These are phyloP conservation scores for Zaprionus kolodkinae DNA, from an alignment of 1,140 invertebrate genomes.

Conservation along the genomic window DNA sequence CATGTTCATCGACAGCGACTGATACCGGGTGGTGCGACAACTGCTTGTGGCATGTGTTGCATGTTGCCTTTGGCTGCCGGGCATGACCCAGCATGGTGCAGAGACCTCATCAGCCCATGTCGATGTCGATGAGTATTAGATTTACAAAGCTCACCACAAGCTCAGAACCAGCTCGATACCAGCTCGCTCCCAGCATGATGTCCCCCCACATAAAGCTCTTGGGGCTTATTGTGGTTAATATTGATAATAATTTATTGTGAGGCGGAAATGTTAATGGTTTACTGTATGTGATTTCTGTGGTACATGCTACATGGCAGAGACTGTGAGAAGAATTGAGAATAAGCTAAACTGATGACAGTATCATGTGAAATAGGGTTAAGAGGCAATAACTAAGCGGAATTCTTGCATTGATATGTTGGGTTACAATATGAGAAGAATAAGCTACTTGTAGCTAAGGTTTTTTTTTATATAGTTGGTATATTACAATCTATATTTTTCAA, in stretches of 20 bases:
- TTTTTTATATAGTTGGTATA: too few species aligned
- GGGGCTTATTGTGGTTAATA: constrained; percentile 16
- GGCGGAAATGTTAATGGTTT: constrained; percentile 33
- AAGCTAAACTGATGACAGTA: not conserved
- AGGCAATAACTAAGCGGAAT: not conserved
- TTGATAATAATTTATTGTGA: constrained; percentile 42
- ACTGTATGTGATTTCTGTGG: constrained; percentile 6
- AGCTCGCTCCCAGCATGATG: constrained; percentile 37
- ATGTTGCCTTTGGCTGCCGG: too few species aligned
- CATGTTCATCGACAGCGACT: not conserved
- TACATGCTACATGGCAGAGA: not conserved
- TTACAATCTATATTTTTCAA: not conserved
- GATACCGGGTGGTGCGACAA: not conserved
- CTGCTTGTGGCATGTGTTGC: not conserved
- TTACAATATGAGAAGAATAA: too few species aligned
- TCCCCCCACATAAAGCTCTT: constrained; percentile 36
- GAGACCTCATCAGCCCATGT: constrained; percentile 6
- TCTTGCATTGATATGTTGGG: not conserved
- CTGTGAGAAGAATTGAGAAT: not conserved
- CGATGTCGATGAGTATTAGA: constrained; percentile 31
- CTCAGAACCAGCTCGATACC: not conserved
- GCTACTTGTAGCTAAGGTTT: too few species aligned
- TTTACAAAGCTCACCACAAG: constrained; percentile 36
- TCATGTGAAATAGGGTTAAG: not conserved
- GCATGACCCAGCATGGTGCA: not conserved